Conservation (phyloP, 2,888 invertebrate genomes). For the Lymantria dispar region DNA sequence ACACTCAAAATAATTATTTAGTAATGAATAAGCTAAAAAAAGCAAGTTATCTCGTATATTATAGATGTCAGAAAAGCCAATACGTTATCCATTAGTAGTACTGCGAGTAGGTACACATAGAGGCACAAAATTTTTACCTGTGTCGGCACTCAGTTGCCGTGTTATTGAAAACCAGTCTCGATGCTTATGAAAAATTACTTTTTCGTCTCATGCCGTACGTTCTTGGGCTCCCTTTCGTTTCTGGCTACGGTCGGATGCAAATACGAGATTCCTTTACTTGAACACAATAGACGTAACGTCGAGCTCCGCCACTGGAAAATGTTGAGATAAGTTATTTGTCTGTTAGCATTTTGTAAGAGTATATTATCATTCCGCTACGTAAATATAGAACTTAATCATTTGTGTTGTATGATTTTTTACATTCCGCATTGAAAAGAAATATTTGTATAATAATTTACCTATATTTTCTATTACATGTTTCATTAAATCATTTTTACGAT, state of each 20-base stretch:
- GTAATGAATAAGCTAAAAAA: neutral
- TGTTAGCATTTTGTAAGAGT: conserved; percentile 54
- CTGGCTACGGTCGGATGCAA: conserved; percentile 62
- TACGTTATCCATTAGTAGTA: conserved; percentile 36
- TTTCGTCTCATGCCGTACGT: conserved; percentile 55
- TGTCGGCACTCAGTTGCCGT: conserved; percentile 49
- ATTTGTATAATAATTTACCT: conserved; percentile 11
- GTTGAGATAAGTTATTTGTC: conserved; percentile 70
- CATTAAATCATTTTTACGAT: conserved; percentile 10
- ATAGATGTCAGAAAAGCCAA: conserved; percentile 16
- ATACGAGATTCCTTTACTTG: conserved; percentile 68
- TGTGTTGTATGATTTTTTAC: conserved; percentile 31
- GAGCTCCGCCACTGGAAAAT: conserved; percentile 63
- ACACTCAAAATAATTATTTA: neutral
- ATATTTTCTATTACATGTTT: conserved; percentile 17
- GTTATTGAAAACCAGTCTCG: conserved; percentile 62
- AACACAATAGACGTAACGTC: conserved; percentile 66
- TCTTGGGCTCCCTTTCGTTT: conserved; percentile 48
- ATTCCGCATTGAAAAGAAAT: conserved; percentile 4
- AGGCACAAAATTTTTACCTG: conserved; percentile 29
- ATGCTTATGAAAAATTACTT: conserved; percentile 68
- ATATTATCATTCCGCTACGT: conserved; percentile 39
- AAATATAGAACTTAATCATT: conserved; percentile 37
- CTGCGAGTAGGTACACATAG: conserved; percentile 16
- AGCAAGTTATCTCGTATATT: neutral